phyloP scores from a whole-genome alignment of 1,140 invertebrate genomes.

The Gyrodactylus salaris region DNA sequence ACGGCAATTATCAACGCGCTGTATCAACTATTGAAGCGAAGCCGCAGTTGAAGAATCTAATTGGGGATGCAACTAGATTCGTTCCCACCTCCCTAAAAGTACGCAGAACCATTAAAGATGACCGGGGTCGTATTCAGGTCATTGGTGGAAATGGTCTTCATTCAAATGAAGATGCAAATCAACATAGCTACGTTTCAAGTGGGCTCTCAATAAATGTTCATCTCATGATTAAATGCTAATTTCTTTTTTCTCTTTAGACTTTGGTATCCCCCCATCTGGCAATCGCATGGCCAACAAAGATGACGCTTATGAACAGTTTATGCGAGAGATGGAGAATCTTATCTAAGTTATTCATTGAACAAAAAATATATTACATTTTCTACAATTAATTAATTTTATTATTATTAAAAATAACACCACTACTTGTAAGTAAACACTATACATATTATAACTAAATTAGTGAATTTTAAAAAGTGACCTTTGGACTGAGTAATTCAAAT shows the following conservation, averaged over 20 bases:
- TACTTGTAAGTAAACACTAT: not conserved
- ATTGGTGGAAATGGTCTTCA: not conserved
- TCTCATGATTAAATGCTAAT: not conserved
- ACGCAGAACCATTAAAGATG: conserved; percentile 25
- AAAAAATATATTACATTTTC: not conserved
- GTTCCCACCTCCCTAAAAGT: conserved; percentile 57
- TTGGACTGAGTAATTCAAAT: not conserved
- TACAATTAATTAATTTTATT: not conserved
- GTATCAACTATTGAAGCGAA: conserved; percentile 66
- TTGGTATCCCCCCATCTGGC: conserved; percentile 2
- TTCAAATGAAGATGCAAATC: not conserved
- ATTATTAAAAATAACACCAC: not conserved
- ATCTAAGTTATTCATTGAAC: conserved; percentile 25
- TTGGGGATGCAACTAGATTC: conserved; percentile 69
- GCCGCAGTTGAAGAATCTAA: conserved; percentile 61
- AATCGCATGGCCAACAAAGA: conserved; percentile 41
- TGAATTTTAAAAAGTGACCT: too few species aligned
- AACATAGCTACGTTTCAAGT: not conserved
- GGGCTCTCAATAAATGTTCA: not conserved
- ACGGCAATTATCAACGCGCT: conserved; percentile 14
- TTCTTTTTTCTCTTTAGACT: not conserved
- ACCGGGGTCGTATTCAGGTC: not conserved
- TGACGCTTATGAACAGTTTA: conserved; percentile 82
- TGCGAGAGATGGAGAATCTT: conserved; percentile 80
- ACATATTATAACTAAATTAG: too few species aligned